phyloP scores from a whole-genome alignment of 2,797 vertebrate species.

The Caiman crocodilus region DNA sequence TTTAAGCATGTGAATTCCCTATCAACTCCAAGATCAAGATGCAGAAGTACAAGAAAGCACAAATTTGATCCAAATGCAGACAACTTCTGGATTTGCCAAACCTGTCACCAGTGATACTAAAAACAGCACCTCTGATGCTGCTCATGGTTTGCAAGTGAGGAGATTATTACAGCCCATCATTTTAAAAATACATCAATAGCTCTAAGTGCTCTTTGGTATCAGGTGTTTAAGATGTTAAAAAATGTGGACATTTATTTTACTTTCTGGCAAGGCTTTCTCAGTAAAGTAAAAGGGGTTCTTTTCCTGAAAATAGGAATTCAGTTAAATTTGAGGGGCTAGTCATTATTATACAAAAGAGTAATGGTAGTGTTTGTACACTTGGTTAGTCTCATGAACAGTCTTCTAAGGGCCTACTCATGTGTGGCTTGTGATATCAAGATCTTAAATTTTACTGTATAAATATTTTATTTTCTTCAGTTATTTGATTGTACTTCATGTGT shows the following conservation, averaged over 20 bases:
- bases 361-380: not conserved
- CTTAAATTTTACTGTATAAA: not conserved
- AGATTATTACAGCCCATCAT: not conserved
- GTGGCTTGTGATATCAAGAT: not conserved
- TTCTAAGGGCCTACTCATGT: not conserved
- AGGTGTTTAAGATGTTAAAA: not conserved
- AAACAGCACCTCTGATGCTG: not conserved
- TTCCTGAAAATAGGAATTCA: conserved; percentile 7
- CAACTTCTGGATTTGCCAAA: not conserved
- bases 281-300: not conserved
- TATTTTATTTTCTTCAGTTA: not conserved
- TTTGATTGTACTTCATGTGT: not conserved
- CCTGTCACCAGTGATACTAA: not conserved
- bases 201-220: conserved; percentile 6
- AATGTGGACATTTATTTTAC: not conserved
- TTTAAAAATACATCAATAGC: not conserved
- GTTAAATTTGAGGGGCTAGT: not conserved
- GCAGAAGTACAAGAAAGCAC: not conserved
- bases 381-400: not conserved
- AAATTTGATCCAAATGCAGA: not conserved
- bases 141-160: not conserved
- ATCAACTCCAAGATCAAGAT: not conserved
- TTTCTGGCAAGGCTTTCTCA: not conserved
- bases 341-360: not conserved
- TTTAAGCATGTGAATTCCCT: not conserved